A percentile compares a stretch with the other conserved stretches of the same genome.
These are phyloP conservation scores for Byasa hedistus DNA, from an alignment of 2,888 invertebrate genomes.

Conservation along the genomic window DNA sequence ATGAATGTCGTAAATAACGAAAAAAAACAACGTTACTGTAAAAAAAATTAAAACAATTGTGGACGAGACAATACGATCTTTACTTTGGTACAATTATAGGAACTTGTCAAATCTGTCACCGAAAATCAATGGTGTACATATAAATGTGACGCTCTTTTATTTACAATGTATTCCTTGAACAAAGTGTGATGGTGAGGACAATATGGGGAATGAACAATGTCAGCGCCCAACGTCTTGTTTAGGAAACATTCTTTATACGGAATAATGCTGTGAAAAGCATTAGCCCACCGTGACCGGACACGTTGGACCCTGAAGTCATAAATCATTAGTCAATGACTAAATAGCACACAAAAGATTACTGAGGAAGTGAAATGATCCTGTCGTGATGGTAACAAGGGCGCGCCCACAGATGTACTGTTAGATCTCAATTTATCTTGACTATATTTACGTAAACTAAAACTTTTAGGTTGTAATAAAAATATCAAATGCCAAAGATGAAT, in stretches of 20 bases:
- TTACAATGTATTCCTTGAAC: slow-evolving; percentile 35
- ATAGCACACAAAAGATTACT: slow-evolving; percentile 28
- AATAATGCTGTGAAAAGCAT: slow-evolving; percentile 53
- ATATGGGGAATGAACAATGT: slow-evolving; percentile 47
- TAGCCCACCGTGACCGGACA: slow-evolving; percentile 64
- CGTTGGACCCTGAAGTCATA: slow-evolving; percentile 40
- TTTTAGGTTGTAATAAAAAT: background rate
- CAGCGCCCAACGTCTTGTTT: slow-evolving; percentile 68
- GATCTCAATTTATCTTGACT: slow-evolving; percentile 24
- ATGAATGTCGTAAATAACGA: slow-evolving; percentile 9
- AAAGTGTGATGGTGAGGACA: slow-evolving; percentile 39
- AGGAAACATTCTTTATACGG: slow-evolving; percentile 57
- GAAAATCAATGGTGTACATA: slow-evolving; percentile 50
- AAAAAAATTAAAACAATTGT: slow-evolving; percentile 38
- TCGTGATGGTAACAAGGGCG: slow-evolving; percentile 8
- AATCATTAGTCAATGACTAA: slow-evolving; percentile 44
- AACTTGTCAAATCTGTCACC: slow-evolving; percentile 55
- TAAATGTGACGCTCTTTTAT: slow-evolving; percentile 51
- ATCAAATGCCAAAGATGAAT: no score
- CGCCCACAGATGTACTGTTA: slow-evolving; percentile 21
- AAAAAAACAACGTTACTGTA: slow-evolving; percentile 30
- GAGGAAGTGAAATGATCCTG: slow-evolving; percentile 23
- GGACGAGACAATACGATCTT: slow-evolving; percentile 27
- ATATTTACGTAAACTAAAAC: slow-evolving; percentile 1
- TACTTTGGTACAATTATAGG: slow-evolving; percentile 44